These are phyloP conservation scores for Tetragnatha montana DNA, from an alignment of 2,888 invertebrate genomes.

Conservation along the genomic window DNA sequence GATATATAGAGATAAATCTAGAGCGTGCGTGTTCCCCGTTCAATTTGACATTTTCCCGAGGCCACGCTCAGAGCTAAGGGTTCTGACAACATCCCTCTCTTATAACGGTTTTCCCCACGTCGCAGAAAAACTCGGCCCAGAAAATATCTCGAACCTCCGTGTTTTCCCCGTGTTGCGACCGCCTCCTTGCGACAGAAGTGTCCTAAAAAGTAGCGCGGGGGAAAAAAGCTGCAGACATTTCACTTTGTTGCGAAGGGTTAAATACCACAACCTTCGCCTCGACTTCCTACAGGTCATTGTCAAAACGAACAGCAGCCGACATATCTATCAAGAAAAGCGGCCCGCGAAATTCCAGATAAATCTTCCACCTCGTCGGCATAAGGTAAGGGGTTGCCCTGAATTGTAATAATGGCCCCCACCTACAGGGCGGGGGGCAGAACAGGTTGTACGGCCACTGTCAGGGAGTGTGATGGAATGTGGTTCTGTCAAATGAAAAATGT, in stretches of 20 bases:
- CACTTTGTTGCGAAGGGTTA: not conserved
- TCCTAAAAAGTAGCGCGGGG: too few relatives aligned
- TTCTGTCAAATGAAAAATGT: constrained; percentile 62
- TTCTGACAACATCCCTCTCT: too few relatives aligned
- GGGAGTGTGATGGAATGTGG: constrained; percentile 65
- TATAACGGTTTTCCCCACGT: too few relatives aligned
- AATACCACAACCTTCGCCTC: not conserved
- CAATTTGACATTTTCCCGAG: too few relatives aligned
- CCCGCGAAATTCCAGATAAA: not conserved
- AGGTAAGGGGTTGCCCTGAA: constrained; percentile 18
- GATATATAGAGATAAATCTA: too few relatives aligned
- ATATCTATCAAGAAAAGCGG: not conserved
- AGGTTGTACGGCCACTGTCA: constrained; percentile 34
- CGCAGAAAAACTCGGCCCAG: too few relatives aligned
- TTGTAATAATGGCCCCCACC: constrained; percentile 41
- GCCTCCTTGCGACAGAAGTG: too few relatives aligned
- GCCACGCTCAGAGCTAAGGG: too few relatives aligned
- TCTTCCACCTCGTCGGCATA: constrained; percentile 2
- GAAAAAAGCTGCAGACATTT: not conserved
- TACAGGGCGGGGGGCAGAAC: constrained; percentile 35
- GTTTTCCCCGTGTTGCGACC: too few relatives aligned
- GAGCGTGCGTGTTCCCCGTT: too few relatives aligned
- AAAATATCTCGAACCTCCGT: too few relatives aligned
- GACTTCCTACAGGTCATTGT: not conserved
- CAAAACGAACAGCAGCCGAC: not conserved